Conservation (phyloP, 2,113 vertebrate genomes). For the Rhinogobius similis region DNA sequence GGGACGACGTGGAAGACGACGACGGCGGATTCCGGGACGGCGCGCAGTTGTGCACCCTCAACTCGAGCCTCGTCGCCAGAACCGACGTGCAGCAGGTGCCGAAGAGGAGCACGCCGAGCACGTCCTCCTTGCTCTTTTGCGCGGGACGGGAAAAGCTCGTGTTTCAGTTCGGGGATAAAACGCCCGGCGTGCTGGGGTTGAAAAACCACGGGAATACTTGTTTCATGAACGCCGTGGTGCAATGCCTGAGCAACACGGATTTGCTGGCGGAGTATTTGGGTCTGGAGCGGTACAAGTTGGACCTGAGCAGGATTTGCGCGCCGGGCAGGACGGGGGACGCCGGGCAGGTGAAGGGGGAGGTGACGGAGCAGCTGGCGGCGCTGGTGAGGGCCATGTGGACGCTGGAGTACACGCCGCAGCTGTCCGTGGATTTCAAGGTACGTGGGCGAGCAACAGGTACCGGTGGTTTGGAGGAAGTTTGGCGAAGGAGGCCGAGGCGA, state of each 20-base stretch:
- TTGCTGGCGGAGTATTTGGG: slow-evolving; percentile 90
- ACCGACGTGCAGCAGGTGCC: slow-evolving; percentile 47
- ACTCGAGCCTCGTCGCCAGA: slow-evolving; percentile 42
- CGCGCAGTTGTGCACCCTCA: slow-evolving; percentile 71
- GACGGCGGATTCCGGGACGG: slow-evolving; percentile 73
- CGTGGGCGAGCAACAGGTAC: background rate
- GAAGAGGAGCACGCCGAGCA: slow-evolving; percentile 50
- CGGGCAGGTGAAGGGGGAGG: slow-evolving; percentile 73
- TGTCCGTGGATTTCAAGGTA: slow-evolving; percentile 95
- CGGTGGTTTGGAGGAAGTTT: no score
- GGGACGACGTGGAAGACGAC: slow-evolving; percentile 74
- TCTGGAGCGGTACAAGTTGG: slow-evolving; percentile 81
- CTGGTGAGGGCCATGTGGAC: slow-evolving; percentile 91
- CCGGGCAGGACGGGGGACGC: slow-evolving; percentile 29
- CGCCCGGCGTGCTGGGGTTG: slow-evolving; percentile 85
- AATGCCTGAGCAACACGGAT: slow-evolving; percentile 94
- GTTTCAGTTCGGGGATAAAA: slow-evolving; percentile 71
- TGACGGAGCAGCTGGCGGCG: slow-evolving; percentile 86
- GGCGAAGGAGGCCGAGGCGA: no score
- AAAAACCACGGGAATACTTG: slow-evolving; percentile 96
- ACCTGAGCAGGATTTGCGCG: slow-evolving; percentile 59
- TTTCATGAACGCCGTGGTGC: slow-evolving; percentile 95
- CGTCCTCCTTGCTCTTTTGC: slow-evolving; percentile 52
- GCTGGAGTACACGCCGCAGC: slow-evolving; percentile 88
- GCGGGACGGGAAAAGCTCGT: slow-evolving; percentile 69